These are phyloP conservation scores for Cerastis leucographa DNA, from an alignment of 2,888 invertebrate species.

Conservation along the genomic window DNA sequence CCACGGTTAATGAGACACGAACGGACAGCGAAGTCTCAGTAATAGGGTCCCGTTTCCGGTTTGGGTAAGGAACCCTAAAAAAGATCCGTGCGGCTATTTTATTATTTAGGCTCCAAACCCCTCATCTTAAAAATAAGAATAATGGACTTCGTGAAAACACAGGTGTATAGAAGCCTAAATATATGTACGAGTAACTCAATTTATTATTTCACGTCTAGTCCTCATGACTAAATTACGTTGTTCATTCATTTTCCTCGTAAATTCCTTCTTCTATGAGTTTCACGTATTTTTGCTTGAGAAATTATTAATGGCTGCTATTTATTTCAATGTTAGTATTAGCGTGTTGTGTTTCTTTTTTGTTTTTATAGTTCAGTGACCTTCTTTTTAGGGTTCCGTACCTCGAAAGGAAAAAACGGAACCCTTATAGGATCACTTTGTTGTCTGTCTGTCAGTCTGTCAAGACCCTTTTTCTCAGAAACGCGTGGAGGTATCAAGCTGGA, in stretches of 20 bases:
- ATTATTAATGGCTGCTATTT: conserved; percentile 42
- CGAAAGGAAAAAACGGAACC: no score
- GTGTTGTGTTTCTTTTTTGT: background rate
- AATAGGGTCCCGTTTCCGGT: no score
- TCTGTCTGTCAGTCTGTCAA: no score
- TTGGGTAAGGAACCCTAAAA: no score
- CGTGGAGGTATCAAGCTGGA: no score
- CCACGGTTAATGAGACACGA: no score
- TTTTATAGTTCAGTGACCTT: no score
- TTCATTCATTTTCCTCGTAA: conserved; percentile 58
- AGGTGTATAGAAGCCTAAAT: background rate
- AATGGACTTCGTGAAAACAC: background rate
- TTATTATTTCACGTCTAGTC: conserved; percentile 32
- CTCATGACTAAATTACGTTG: conserved; percentile 51
- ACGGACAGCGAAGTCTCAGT: no score
- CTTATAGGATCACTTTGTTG: no score
- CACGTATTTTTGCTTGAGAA: conserved; percentile 15
- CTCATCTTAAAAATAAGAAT: background rate
- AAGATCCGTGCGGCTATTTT: background rate
- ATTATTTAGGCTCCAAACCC: background rate
- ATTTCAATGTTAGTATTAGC: background rate
- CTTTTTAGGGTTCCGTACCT: no score
- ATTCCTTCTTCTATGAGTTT: conserved; percentile 26
- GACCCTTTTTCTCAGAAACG: no score
- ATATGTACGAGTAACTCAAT: conserved; percentile 8